phyloP scores from a whole-genome alignment of 1,140 invertebrate species.

The Tetramorium parvispinum region DNA sequence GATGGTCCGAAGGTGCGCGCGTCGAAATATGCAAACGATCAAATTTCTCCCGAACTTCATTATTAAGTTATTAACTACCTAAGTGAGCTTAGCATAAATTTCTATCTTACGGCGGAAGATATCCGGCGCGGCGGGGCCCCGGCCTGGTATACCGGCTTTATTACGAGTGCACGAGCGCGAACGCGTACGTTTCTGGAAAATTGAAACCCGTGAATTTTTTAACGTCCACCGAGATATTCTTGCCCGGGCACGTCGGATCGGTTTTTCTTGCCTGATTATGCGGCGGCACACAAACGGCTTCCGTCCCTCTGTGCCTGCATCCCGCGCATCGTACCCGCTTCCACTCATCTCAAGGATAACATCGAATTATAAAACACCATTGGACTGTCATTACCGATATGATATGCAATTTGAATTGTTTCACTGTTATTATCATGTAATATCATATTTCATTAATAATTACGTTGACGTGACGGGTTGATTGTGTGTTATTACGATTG shows the following conservation, averaged over 20 bases:
- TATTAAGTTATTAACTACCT: constrained; percentile 73
- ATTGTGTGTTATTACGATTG: constrained; percentile 9
- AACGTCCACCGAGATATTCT: constrained; percentile 48
- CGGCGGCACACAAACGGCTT: constrained; percentile 48
- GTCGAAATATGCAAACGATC: constrained; percentile 70
- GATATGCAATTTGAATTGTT: not conserved
- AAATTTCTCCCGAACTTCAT: constrained; percentile 66
- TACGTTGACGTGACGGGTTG: not conserved
- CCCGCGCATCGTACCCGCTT: not conserved
- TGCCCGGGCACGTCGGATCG: constrained; percentile 53
- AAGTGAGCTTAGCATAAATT: constrained; percentile 74
- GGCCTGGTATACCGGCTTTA: constrained; percentile 10
- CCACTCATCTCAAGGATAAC: constrained; percentile 14
- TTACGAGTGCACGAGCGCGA: constrained; percentile 42
- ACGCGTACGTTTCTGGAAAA: constrained; percentile 46
- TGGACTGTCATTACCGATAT: not conserved
- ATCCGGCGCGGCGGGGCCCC: not conserved
- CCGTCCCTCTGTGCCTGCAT: not conserved
- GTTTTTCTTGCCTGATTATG: constrained; percentile 61
- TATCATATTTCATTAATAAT: constrained; percentile 4
- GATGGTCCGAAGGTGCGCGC: not conserved
- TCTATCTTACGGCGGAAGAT: constrained; percentile 50
- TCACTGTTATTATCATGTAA: not conserved
- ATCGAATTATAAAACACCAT: not conserved
- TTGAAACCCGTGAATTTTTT: constrained; percentile 60